Base-by-base conservation (phyloP, 2,888 invertebrate species). In the Tortrix viridana region DNA sequence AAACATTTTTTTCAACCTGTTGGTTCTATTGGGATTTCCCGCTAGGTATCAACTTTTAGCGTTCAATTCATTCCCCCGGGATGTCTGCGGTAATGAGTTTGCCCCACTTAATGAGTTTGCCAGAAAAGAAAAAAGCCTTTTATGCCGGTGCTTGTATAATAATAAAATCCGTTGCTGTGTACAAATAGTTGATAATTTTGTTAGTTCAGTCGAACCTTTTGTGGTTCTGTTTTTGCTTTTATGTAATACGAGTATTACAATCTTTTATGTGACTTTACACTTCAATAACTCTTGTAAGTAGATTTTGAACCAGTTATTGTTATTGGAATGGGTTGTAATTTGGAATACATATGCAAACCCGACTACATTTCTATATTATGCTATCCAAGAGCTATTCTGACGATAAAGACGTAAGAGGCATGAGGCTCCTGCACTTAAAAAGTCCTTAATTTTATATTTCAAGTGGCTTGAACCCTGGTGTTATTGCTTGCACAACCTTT, bases 401-500 rank as follows among this genome's bases (percentile, higher is more conserved):
- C 2, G 9, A 9, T 1, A 2, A 6, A 9, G 26, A 26, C 2
- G 9, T 2, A 26, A 26, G 26, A 5, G 12, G 16, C 16, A 49
- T 26, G 12, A 26, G 12, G 7, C 12, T 18, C 16, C 23, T 26
- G 9, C 26, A 3, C 26, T 3, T 9, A 26, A 32, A 4, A 32
- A 32, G 3, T 26, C 12, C 26, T 3, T 32, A 0, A 12, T 12
- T 32, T 12, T 32, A 32, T 12, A 12, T 32, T 12, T 32, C 44
- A 44, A 32, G 26, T 23, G 48, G 18, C 14, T 41, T 32, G 20
- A 49, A 43, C 14, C 19, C 49, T 23, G 16, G 22, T 52, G 43
- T 56, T 37, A 44, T 22, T 62, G 56, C 50, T 55, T 61, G 48
- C 54, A 0, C 55, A 32, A 44, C 43, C 37, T 55, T 60, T 60